phyloP scores from a whole-genome alignment of 1,140 invertebrate genomes.

The Drosophila sproati region DNA sequence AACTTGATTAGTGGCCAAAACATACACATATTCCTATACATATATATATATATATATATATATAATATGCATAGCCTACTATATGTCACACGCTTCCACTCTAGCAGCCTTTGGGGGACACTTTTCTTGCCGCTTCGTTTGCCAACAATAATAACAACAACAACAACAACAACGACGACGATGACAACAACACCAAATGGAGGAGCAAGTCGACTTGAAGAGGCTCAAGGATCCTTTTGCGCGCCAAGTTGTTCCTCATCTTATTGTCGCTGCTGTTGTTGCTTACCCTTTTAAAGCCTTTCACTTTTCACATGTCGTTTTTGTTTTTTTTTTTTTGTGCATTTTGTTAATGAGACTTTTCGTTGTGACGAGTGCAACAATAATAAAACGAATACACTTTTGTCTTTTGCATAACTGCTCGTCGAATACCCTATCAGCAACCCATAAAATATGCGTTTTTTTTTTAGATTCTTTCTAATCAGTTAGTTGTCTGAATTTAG shows the following conservation, averaged over 20 bases:
- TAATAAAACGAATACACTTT: background rate
- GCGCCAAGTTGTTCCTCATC: slow-evolving; percentile 33
- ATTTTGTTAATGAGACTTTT: slow-evolving; percentile 66
- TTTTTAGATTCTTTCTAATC: background rate
- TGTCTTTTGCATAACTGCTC: background rate
- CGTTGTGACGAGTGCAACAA: slow-evolving; percentile 11
- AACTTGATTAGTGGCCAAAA: slow-evolving; percentile 30
- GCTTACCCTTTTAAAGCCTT: slow-evolving; percentile 21
- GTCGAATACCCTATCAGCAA: slow-evolving; percentile 6
- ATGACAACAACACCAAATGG: slow-evolving; percentile 1
- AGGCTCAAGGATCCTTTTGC: slow-evolving; percentile 51
- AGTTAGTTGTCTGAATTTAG: background rate
- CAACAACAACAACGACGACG: slow-evolving; percentile 3
- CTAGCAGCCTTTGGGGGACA: slow-evolving; percentile 10
- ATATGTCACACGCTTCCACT: background rate
- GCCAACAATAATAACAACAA: background rate
- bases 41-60: slow-evolving; percentile 1
- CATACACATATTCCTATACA: background rate
- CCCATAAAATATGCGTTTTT: too few relatives aligned
- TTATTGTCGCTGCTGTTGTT: slow-evolving; percentile 18
- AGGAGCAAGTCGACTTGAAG: slow-evolving; percentile 29
- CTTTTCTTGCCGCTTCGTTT: slow-evolving; percentile 41
- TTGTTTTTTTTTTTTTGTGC: slow-evolving; percentile 47
- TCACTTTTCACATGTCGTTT: slow-evolving; percentile 43
- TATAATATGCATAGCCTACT: background rate